Percentiles rank a stretch among this genome's conserved stretches.
phyloP scores from a whole-genome alignment of 2,113 vertebrate genomes.

The Nothocercus nigrocapillus region DNA sequence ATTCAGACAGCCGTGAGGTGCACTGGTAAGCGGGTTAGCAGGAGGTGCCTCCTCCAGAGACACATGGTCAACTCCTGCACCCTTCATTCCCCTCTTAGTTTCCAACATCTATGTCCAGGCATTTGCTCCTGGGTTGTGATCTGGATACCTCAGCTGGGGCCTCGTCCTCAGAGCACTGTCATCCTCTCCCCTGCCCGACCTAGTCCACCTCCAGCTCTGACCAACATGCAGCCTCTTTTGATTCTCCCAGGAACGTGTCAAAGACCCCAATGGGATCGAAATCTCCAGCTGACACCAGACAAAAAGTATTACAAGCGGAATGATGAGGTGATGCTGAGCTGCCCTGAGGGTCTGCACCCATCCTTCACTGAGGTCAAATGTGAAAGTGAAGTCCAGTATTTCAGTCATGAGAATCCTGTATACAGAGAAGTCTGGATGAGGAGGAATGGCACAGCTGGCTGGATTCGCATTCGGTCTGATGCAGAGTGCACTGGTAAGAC shows the following conservation, averaged over 20 bases:
- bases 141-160: no score
- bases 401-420: rapidly evolving
- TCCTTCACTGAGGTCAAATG: neutral
- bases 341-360: neutral
- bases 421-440: neutral
- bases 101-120: no score
- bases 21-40: neutral
- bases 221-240: no score
- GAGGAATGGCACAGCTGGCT: neutral
- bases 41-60: no score
- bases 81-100: neutral
- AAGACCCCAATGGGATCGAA: no score
- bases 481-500: slow-evolving; percentile 5
- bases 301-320: neutral
- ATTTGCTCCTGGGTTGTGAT: no score
- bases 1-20: neutral
- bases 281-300: no score
- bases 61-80: neutral
- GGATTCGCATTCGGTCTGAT: rapidly evolving
- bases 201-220: no score
- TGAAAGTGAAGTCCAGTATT: rapidly evolving
- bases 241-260: no score
- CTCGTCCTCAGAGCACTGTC: no score
- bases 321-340: no score
- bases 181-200: no score